Evolutionary conservation across 1,140 invertebrate species (phyloP), one percentile per base, ranked within the genome.

Genomic region (Apolygus lucorum): DNA sequence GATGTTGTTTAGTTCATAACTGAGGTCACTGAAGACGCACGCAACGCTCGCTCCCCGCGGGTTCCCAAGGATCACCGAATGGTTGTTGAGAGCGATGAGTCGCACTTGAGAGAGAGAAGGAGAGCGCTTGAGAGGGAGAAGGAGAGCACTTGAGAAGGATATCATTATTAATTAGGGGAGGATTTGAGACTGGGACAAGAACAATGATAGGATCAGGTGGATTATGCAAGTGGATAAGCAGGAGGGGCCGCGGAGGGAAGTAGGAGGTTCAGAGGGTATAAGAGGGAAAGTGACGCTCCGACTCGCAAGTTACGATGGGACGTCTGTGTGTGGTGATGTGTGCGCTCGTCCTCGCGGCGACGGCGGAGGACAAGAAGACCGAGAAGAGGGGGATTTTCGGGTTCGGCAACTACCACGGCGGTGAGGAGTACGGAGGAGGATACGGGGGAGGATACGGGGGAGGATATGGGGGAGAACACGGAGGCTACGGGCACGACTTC

Each of bases 311-410:
- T 28, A 21, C 27, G 26, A 66, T 66, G 64, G 26, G 26, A 26
- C 29, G 14, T 28, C 64, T 66, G 28, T n/a, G 64, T 34, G 27
- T 28, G n/a, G 64, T 66, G 64, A 8, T 66, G 24, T 66, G 27
- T 28, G 13, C 26, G n/a, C 13, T 34, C 21, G n/a, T 42, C 17
- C 28, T 66, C 64, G 27, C 22, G 21, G 25, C 24, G 27, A 14
- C 29, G 2, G 68, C 49, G 27, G 52, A 68, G 25, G 75, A 73
- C 62, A 79, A 78, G 70, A 75, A 73, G 52, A 68, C 64, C 22
- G 68, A 72, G 4, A 70, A 70, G 29, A 24, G 71, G 25, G 69
- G 69, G 11, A 21, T 62, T 52, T 64, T 69, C 63, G 71, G 63
- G 0, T 59, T 59, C 54, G 54, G 54, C 8, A 8, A 59, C 2